phyloP scores from a whole-genome alignment of 1,140 invertebrate species.

The Orchesella cincta region DNA sequence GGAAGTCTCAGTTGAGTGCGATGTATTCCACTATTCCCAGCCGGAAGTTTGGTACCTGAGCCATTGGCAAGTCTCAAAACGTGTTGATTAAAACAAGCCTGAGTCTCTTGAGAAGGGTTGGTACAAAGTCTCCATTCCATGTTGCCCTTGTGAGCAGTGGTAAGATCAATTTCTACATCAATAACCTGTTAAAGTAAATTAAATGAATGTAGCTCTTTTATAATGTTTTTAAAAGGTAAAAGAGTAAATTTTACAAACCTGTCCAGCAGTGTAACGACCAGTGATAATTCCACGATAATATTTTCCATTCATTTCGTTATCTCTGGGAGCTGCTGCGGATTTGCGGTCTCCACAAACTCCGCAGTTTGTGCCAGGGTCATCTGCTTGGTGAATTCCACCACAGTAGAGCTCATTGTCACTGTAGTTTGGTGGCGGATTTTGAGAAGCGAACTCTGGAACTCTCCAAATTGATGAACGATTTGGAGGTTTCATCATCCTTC shows the following conservation, averaged over 20 bases:
- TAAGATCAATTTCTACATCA: conserved; percentile 36
- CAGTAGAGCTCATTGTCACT: conserved; percentile 55
- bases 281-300: conserved; percentile 55
- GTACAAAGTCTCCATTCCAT: conserved; percentile 57
- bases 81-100: conserved; percentile 56
- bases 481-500: conserved; percentile 69
- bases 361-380: conserved; percentile 55
- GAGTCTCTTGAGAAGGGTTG: conserved; percentile 51
- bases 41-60: conserved; percentile 50
- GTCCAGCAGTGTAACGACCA: conserved; percentile 51
- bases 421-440: conserved; percentile 70
- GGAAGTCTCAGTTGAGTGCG: conserved; percentile 53
- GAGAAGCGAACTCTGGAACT: conserved; percentile 61
- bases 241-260: no score
- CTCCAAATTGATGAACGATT: conserved; percentile 70
- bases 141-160: conserved; percentile 57
- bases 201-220: no score
- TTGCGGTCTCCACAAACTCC: conserved; percentile 60
- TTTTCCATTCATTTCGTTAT: conserved; percentile 54
- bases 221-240: conserved; percentile 10
- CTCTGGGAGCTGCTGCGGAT: conserved; percentile 50
- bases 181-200: conserved; percentile 27
- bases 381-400: conserved; percentile 45
- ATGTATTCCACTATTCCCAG: conserved; percentile 46
- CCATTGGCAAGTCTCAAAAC: conserved; percentile 59